phyloP scores from a whole-genome alignment of 2,113 vertebrate genomes.

The Dicaeum eximium region DNA sequence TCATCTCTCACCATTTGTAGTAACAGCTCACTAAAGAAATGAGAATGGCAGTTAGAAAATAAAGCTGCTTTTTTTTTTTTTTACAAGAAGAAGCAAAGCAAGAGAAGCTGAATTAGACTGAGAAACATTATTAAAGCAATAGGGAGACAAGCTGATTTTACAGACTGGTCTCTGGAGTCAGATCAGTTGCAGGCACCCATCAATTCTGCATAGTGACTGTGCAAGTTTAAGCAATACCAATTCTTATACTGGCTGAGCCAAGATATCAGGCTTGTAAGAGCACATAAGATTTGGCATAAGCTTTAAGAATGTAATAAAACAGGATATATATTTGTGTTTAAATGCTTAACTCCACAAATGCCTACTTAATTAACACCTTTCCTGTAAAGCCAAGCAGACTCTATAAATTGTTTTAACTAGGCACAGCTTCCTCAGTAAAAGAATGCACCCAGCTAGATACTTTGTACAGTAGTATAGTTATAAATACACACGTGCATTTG shows the following conservation, averaged over 20 bases:
- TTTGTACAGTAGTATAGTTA: neutral
- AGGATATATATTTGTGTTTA: neutral
- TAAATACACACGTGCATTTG: accelerated
- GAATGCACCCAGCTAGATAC: neutral
- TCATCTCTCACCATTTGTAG: neutral
- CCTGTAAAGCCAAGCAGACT: neutral
- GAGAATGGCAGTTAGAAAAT: neutral
- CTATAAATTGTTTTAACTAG: neutral
- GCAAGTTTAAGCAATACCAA: neutral
- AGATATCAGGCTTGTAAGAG: neutral
- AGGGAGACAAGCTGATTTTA: neutral
- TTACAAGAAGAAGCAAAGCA: neutral
- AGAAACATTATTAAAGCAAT: neutral
- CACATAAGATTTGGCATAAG: neutral
- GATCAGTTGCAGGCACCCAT: neutral
- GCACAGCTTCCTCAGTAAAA: neutral
- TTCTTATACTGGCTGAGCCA: neutral
- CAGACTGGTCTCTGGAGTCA: neutral
- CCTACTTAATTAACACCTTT: neutral
- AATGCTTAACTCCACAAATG: neutral
- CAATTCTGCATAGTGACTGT: neutral
- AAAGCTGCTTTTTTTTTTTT: neutral
- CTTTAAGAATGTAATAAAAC: neutral
- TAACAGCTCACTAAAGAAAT: neutral
- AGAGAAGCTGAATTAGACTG: neutral